Percentiles rank a stretch among this genome's conserved stretches.
These are phyloP conservation scores for Galaxias olidus DNA, from an alignment of 2,797 vertebrate species.

Conservation along the genomic window DNA sequence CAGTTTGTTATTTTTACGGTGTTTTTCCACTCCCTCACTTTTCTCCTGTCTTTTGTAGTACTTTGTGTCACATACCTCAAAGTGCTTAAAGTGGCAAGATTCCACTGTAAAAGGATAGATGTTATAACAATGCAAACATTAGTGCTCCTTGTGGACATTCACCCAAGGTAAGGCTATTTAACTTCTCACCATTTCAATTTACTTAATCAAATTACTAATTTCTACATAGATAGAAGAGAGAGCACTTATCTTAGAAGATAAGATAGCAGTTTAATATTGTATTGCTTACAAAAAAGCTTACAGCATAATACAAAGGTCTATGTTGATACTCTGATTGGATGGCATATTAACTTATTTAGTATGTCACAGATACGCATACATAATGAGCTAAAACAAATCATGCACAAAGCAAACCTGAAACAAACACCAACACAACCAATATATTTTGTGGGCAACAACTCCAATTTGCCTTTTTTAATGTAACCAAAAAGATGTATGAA, in stretches of 20 bases:
- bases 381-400: constrained; percentile 1
- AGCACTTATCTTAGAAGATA: too few species aligned
- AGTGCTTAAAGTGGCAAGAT: constrained; percentile 93
- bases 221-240: too few species aligned
- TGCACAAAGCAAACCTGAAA: not conserved
- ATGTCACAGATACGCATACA: not conserved
- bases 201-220: too few species aligned
- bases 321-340: too few species aligned
- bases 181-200: too few species aligned
- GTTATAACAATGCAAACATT: constrained; percentile 97
- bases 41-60: constrained; percentile 88
- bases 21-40: constrained; percentile 89
- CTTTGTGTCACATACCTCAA: constrained; percentile 93
- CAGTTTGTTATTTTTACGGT: constrained; percentile 89
- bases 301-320: too few species aligned
- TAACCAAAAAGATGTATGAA: too few species aligned
- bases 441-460: not conserved
- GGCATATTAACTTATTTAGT: too few species aligned
- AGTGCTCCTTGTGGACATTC: constrained; percentile 93
- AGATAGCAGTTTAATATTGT: too few species aligned
- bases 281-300: too few species aligned
- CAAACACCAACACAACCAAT: not conserved
- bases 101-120: constrained; percentile 93
- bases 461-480: constrained; percentile 7
- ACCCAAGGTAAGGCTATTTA: constrained; percentile 85